Percentiles rank a stretch among this genome's conserved stretches.
Conservation (phyloP, 2,113 vertebrate species). For the Cyphomyrus plagiostoma region DNA sequence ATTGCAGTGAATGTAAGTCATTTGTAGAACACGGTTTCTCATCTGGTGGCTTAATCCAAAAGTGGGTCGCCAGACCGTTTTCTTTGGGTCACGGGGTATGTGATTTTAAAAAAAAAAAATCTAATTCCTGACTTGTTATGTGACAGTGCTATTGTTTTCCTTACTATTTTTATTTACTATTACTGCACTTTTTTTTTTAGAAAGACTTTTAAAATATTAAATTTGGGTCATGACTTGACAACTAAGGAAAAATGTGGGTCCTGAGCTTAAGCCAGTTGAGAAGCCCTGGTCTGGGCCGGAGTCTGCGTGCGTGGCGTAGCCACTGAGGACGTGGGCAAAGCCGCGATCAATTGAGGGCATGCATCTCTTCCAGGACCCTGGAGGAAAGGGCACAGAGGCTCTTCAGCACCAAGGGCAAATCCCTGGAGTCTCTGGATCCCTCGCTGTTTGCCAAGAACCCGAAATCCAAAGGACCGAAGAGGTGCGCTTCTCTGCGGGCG, state of each 20-base stretch:
- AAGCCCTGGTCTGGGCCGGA: neutral
- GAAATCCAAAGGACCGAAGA: slow-evolving; percentile 90
- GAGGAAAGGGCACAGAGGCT: slow-evolving; percentile 93
- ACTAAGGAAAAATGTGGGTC: neutral
- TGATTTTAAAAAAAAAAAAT: neutral
- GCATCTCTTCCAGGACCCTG: slow-evolving; percentile 67
- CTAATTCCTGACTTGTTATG: neutral
- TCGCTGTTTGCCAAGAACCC: slow-evolving; percentile 95
- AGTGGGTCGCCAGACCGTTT: neutral
- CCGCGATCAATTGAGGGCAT: neutral
- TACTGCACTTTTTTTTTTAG: neutral
- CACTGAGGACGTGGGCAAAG: neutral
- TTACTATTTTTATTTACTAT: neutral
- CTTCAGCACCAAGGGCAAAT: slow-evolving; percentile 95
- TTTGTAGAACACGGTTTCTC: neutral
- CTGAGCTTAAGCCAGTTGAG: neutral
- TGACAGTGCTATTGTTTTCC: neutral
- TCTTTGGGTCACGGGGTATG: neutral
- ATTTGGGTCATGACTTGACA: neutral
- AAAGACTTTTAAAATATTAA: neutral
- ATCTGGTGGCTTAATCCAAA: neutral
- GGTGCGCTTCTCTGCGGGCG: slow-evolving; percentile 55
- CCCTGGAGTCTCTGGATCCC: slow-evolving; percentile 82
- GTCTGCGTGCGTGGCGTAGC: neutral
- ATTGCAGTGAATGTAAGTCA: neutral